Conservation (phyloP, 2,113 vertebrate species). For the Aldabrachelys gigantea region DNA sequence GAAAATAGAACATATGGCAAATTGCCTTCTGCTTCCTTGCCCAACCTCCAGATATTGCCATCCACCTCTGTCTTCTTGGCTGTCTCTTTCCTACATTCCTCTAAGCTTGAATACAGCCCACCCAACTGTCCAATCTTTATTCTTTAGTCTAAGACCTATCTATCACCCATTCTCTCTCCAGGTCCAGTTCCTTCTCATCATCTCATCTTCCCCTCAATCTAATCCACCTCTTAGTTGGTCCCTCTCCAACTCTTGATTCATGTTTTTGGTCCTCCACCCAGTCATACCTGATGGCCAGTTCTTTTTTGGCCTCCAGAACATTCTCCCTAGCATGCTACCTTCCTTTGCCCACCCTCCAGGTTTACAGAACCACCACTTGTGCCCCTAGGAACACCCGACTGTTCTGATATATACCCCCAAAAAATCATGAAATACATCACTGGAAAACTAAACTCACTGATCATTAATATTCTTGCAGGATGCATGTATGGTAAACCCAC, state of each 20-base stretch:
- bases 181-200: neutral
- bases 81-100: neutral
- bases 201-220: neutral
- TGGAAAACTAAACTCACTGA: neutral
- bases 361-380: neutral
- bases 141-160: accelerated
- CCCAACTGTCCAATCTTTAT: neutral
- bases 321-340: neutral
- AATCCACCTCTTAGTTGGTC: accelerated
- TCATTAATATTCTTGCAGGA: neutral
- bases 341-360: neutral
- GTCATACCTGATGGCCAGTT: neutral
- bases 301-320: neutral
- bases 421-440: neutral
- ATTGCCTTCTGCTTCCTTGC: neutral
- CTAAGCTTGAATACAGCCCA: neutral
- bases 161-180: neutral
- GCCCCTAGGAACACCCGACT: neutral
- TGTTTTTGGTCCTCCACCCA: neutral
- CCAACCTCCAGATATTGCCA: neutral
- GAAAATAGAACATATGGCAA: neutral
- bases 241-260: neutral
- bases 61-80: neutral
- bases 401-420: neutral
- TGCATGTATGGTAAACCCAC: neutral